Conservation (phyloP, 2,888 invertebrate genomes). For the Microplitis deprimator region DNA sequence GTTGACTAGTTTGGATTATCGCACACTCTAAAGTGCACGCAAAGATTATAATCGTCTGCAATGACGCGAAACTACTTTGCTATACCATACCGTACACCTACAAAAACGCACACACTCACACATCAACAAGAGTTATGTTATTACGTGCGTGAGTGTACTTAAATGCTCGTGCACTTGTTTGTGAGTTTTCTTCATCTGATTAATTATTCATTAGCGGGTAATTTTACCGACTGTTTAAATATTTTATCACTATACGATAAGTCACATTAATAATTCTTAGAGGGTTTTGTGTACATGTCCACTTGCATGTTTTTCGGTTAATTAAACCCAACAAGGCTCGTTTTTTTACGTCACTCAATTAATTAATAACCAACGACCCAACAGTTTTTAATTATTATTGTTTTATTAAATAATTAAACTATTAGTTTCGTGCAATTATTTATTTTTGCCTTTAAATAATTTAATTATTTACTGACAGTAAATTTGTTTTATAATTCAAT, state of each 20-base stretch:
- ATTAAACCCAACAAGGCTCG: background rate
- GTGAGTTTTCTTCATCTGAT: conserved; percentile 9
- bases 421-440: too few species aligned
- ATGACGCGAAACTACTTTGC: conserved; percentile 6
- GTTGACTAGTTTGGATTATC: conserved; percentile 42
- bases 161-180: conserved; percentile 8
- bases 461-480: too few species aligned
- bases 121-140: background rate
- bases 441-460: too few species aligned
- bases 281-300: background rate
- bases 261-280: background rate
- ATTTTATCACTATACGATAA: conserved; percentile 6
- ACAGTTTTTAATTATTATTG: too few species aligned
- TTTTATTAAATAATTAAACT: too few species aligned
- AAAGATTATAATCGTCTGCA: conserved; percentile 28
- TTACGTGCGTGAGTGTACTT: conserved; percentile 13
- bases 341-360: background rate
- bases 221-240: conserved; percentile 11
- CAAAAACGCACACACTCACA: background rate
- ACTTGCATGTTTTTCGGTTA: background rate
- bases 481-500: background rate
- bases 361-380: background rate
- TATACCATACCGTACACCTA: too few species aligned
- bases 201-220: conserved; percentile 21
- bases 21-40: conserved; percentile 23